phyloP scores from a whole-genome alignment of 2,113 vertebrate genomes.

The Misgurnus anguillicaudatus region DNA sequence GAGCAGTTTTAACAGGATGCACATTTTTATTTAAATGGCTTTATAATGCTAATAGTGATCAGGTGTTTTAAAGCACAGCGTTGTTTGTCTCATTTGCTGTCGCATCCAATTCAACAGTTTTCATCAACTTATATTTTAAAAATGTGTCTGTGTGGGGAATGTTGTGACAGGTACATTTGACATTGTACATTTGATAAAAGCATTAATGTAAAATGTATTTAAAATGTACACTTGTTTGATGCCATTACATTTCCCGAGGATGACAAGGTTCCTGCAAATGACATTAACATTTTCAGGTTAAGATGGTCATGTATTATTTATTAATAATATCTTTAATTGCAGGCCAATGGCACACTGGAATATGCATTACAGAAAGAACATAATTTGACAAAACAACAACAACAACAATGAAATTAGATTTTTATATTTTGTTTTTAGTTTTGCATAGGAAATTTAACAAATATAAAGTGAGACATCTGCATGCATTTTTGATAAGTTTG shows the following conservation, averaged over 20 bases:
- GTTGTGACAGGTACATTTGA: no score
- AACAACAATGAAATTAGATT: neutral
- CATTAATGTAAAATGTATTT: no score
- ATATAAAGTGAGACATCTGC: neutral
- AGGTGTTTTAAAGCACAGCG: no score
- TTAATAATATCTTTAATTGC: slow-evolving; percentile 31
- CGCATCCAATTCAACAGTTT: no score
- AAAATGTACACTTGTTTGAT: neutral
- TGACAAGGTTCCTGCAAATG: slow-evolving; percentile 36
- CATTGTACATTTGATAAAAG: no score
- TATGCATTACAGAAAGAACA: neutral
- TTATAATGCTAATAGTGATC: no score
- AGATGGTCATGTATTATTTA: slow-evolving; percentile 45
- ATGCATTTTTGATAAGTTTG: neutral
- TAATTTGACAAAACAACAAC: neutral
- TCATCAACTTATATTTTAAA: no score
- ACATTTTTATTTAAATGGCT: neutral
- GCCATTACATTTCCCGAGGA: neutral
- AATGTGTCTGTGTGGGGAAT: no score
- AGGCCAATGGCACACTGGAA: neutral
- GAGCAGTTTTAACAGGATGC: neutral
- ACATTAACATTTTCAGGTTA: slow-evolving; percentile 32
- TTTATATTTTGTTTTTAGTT: neutral
- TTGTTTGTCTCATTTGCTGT: no score
- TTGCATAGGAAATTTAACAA: neutral